phyloP scores from a whole-genome alignment of 2,888 invertebrate species.

The Aphodius sticticus region DNA sequence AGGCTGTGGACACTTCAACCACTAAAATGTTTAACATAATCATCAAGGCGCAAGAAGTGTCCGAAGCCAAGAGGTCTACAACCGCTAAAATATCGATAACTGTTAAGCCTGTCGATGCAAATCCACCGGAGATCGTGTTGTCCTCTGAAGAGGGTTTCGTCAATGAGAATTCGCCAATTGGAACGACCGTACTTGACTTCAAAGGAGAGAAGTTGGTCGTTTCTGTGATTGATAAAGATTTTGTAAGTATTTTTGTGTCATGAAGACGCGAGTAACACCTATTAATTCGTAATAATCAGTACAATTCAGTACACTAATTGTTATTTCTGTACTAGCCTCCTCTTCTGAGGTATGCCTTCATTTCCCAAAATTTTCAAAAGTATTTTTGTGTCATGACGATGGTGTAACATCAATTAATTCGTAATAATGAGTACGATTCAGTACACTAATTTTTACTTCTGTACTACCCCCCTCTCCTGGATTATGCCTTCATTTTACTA shows the following conservation, averaged over 20 bases:
- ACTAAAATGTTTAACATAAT: constrained; percentile 81
- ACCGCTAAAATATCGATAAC: constrained; percentile 83
- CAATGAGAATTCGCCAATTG: constrained; percentile 85
- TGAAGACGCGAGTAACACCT: not conserved
- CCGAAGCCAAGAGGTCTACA: constrained; percentile 80
- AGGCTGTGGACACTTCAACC: constrained; percentile 81
- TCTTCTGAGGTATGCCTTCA: not conserved
- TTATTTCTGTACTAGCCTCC: not conserved
- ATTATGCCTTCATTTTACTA: constrained; percentile 11
- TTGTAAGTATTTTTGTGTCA: constrained; percentile 67
- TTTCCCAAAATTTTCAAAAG: constrained; percentile 29
- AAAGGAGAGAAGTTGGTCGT: constrained; percentile 74
- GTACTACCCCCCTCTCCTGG: not conserved
- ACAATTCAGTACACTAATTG: not conserved
- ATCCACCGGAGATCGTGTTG: constrained; percentile 80
- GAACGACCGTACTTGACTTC: constrained; percentile 79
- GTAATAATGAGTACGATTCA: not conserved
- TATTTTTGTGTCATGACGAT: not conserved
- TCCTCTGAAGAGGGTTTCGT: constrained; percentile 79
- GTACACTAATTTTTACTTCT: not conserved
- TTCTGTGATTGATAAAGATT: constrained; percentile 83
- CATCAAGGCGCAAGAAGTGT: constrained; percentile 86
- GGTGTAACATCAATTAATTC: not conserved
- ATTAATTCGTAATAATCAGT: not conserved
- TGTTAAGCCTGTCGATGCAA: constrained; percentile 86